Percentiles rank a stretch among this genome's conserved stretches.
Evolutionary conservation across 2,797 vertebrate species (phyloP).

Genomic region (Dipus sagitta): DNA sequence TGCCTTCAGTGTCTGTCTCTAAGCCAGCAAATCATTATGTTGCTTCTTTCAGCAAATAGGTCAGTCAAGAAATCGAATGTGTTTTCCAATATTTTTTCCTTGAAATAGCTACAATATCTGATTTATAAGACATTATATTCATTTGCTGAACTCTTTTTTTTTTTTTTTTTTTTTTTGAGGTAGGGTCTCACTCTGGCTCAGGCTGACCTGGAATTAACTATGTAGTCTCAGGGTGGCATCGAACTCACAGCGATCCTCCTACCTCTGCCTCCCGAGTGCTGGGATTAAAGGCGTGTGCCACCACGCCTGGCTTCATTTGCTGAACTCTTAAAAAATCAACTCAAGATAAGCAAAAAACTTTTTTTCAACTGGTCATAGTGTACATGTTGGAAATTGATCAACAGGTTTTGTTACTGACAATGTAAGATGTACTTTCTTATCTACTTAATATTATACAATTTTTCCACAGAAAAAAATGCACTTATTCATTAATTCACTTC

Average conservation of each 20-base stretch:
- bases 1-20: background rate
- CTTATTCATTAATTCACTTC: background rate
- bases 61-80: constrained; percentile 39
- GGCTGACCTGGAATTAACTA: too few relatives aligned
- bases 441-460: background rate
- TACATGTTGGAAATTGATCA: constrained; percentile 2
- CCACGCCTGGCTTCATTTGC: background rate
- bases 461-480: constrained; percentile 4
- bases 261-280: too few relatives aligned
- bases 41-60: constrained; percentile 41
- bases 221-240: too few relatives aligned
- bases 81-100: constrained; percentile 15
- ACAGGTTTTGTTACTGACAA: background rate
- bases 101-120: constrained; percentile 30
- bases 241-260: too few relatives aligned
- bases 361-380: constrained; percentile 4
- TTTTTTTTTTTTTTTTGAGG: too few relatives aligned
- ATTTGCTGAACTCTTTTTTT: background rate
- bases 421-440: background rate
- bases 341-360: constrained; percentile 49
- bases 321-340: constrained; percentile 17
- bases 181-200: too few relatives aligned
- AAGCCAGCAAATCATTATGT: constrained; percentile 28
- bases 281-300: too few relatives aligned
- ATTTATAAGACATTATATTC: constrained; percentile 16